Evolutionary conservation across 2,113 vertebrate species (phyloP), one percentile per base, ranked within the genome.

Genomic region (Corythoichthys haematopterus): DNA sequence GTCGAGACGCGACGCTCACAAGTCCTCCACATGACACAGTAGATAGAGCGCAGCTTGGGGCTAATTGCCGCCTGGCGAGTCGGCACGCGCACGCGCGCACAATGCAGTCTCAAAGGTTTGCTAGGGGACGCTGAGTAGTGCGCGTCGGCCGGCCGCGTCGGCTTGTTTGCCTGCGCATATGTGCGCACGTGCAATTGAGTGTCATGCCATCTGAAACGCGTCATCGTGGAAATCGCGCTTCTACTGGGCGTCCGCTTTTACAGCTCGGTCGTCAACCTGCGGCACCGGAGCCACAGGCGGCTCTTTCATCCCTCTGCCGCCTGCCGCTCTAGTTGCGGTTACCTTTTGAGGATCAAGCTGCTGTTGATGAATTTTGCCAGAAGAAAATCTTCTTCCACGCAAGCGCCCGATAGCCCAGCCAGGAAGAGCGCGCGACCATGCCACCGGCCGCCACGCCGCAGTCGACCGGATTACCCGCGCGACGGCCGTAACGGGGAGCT

Each of bases 71-170:
- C 52, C 52, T 3, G 20, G 16, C 16, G n/a, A 14, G 11, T 38
- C n/a, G 37, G 10, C 8, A 74, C 46, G 67, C 16, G 35, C 35
- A 71, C 63, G 64, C 60, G 38, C 53, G 67, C 61, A 66, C 64
- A 13, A 78, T 84, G 84, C 71, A 60, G 64, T 43, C 55, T 74
- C 38, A 9, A 3, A 64, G 68, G 53, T 61, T 75, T 71, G 69
- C 70, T 53, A 72, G 74, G 81, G 80, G 80, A 76, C 40, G 77
- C 83, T 88, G 76, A 88, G 87, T 85, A 55, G 2, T 57, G 16
- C 13, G 4, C 4, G 20, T 60, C 65, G 38, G 66, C 35, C n/a
- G 65, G 33, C 33, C 36, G 47, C 33, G 50, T 43, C 37, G 14
- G n/a, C 43, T 36, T 28, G 51, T 45, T 51, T 45, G n/a, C 33